phyloP scores from a whole-genome alignment of 1,140 invertebrate genomes.

The Tyrophagus putrescentiae region DNA sequence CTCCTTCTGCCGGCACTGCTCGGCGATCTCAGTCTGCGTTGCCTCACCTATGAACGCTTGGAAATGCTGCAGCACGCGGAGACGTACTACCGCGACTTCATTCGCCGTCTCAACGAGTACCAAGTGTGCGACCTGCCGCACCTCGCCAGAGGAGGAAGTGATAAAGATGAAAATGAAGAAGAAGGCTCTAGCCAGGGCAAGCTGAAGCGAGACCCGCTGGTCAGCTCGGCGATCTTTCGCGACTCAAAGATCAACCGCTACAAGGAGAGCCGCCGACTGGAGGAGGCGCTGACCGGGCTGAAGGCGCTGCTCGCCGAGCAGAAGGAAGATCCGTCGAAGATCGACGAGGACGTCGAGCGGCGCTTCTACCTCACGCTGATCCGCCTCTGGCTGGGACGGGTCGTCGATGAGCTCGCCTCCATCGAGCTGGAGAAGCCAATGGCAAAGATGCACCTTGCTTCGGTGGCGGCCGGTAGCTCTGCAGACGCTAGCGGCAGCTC shows the following conservation, averaged over 20 bases:
- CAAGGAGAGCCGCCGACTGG: slow-evolving; percentile 59
- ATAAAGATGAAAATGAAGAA: slow-evolving; percentile 24
- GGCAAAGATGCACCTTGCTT: slow-evolving; percentile 30
- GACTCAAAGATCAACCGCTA: slow-evolving; percentile 59
- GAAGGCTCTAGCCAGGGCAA: background rate
- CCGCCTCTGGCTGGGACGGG: slow-evolving; percentile 53
- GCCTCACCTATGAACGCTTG: slow-evolving; percentile 44
- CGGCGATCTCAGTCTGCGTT: slow-evolving; percentile 51
- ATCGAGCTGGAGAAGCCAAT: slow-evolving; percentile 32
- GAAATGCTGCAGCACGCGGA: slow-evolving; percentile 55
- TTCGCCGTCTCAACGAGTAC: slow-evolving; percentile 61
- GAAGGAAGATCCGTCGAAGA: slow-evolving; percentile 15
- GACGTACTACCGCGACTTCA: slow-evolving; percentile 67
- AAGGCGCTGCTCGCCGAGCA: slow-evolving; percentile 36
- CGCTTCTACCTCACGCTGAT: slow-evolving; percentile 66
- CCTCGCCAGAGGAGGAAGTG: background rate
- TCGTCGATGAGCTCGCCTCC: slow-evolving; percentile 56
- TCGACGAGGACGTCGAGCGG: slow-evolving; percentile 61
- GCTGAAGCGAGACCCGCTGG: background rate
- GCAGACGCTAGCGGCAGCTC: background rate
- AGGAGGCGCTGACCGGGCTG: slow-evolving; percentile 49
- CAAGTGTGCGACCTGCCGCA: slow-evolving; percentile 47
- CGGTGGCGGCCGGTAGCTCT: slow-evolving; percentile 31
- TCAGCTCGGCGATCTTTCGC: background rate
- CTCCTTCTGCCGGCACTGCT: slow-evolving; percentile 65